These are phyloP conservation scores for Propithecus coquereli DNA, from an alignment of 2,113 vertebrate species.

Conservation along the genomic window DNA sequence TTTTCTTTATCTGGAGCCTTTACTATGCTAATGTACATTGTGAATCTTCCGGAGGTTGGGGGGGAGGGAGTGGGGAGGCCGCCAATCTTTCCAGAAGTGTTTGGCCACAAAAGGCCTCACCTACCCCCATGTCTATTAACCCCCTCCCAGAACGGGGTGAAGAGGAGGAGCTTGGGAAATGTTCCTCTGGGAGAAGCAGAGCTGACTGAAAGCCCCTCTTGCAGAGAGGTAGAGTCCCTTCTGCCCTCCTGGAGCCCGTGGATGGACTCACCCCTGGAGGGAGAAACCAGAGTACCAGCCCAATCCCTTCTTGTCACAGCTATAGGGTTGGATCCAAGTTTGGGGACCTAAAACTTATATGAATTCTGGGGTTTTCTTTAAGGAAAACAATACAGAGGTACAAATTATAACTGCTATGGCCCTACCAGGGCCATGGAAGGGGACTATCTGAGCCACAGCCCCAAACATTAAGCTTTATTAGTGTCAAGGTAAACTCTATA, in stretches of 20 bases:
- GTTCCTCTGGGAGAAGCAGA: background rate
- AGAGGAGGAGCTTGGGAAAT: background rate
- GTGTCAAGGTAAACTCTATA: background rate
- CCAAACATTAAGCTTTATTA: background rate
- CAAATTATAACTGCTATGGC: background rate
- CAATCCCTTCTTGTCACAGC: background rate
- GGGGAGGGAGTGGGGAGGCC: background rate
- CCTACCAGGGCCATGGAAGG: background rate
- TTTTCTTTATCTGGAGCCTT: slow-evolving; percentile 62
- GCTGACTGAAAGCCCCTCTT: background rate
- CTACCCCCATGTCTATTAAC: slow-evolving; percentile 6
- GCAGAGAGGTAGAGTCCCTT: background rate
- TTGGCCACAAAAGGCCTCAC: slow-evolving; percentile 19
- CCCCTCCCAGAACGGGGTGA: background rate
- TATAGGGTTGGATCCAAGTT: background rate
- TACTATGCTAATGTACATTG: slow-evolving; percentile 63
- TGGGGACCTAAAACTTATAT: background rate
- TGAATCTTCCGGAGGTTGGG: slow-evolving; percentile 4
- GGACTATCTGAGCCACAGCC: background rate
- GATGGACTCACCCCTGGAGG: background rate
- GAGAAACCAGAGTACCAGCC: background rate
- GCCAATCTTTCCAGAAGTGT: slow-evolving; percentile 20
- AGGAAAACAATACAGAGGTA: background rate
- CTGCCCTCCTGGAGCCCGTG: background rate
- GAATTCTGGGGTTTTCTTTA: background rate